Evolutionary conservation across 2,797 vertebrate species (phyloP).

Genomic region (Anguilla pacifica): DNA sequence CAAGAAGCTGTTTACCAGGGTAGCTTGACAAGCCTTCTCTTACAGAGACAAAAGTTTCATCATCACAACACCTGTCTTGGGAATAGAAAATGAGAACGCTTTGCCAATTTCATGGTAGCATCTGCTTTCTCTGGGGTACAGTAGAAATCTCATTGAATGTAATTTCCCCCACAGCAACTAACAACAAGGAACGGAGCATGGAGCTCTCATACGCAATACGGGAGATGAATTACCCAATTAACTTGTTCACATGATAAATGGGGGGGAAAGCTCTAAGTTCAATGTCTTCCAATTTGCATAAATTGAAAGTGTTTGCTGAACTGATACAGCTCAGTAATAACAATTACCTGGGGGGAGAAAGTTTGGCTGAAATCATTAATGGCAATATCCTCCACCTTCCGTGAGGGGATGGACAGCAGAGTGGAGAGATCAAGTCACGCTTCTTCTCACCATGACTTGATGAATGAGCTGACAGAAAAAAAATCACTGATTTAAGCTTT

Average conservation of each 20-base stretch:
- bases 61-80: conserved; percentile 23
- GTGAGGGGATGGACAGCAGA: conserved; percentile 19
- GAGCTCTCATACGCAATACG: conserved; percentile 27
- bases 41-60: conserved; percentile 21
- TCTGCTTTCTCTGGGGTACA: conserved; percentile 36
- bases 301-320: conserved; percentile 40
- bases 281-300: conserved; percentile 44
- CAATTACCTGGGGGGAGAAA: conserved; percentile 34
- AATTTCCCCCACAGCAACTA: conserved; percentile 43
- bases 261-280: conserved; percentile 32
- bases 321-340: conserved; percentile 43
- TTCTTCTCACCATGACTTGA: background rate
- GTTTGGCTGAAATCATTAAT: conserved; percentile 38
- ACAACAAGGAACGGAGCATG: conserved; percentile 30
- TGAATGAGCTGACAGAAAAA: background rate
- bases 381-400: conserved; percentile 37
- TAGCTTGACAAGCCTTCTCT: conserved; percentile 17
- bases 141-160: conserved; percentile 44
- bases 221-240: conserved; percentile 48
- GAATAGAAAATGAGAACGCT: conserved; percentile 33
- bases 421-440: background rate
- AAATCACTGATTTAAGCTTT: background rate
- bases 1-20: background rate
- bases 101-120: conserved; percentile 38
- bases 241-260: conserved; percentile 46